Base-by-base conservation (phyloP, 2,888 invertebrate genomes). In the Acrobeloides nanus region DNA sequence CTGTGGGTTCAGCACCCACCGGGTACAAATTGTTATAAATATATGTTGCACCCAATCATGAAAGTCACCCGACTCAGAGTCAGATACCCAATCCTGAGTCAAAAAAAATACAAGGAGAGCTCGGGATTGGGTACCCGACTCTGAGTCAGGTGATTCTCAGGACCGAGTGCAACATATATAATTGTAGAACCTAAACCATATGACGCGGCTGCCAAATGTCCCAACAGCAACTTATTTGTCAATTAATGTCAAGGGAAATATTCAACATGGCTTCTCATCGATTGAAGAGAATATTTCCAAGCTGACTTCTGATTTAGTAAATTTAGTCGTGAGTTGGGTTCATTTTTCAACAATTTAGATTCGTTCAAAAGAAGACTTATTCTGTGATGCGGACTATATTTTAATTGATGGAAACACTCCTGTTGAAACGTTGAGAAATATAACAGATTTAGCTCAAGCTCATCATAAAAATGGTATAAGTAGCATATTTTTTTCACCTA, bases 191-290 rank as follows among this genome's bases (percentile, higher is more conserved):
- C 15, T 24, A 20, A 12, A 24, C 8, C 38, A 6, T 21, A 38
- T 4, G 18, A 20, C n/a, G 18, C 8, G n/a, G 35, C 10, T n/a
- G 10, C 17, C 10, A 12, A 23, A 15, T 15, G 20, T 27, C 1
- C 57, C 64, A 6, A 58, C 64, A 1, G 62, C 61, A 23, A 46
- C 54, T n/a, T 64, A 64, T 42, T 21, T 56, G 15, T 53, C 61
- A 1, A 46, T 64, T 15, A 61, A 59, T 38, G 47, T 51, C n/a
- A 25, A 42, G n/a, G 62, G 64, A 27, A 57, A 59, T 38, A 55
- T 64, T 4, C 38, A 37, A 33, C 59, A 49, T 29, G 64, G 64
- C 12, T 50, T 64, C 24, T 51, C 53, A 5, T 53, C 52, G 5
- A 53, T 61, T 5, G 62, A 56, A 25, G 43, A 48, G 3, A 50